Percentiles rank a stretch among this genome's conserved stretches.
Conservation (phyloP, 2,888 invertebrate species). For the Perithous albicinctus region DNA sequence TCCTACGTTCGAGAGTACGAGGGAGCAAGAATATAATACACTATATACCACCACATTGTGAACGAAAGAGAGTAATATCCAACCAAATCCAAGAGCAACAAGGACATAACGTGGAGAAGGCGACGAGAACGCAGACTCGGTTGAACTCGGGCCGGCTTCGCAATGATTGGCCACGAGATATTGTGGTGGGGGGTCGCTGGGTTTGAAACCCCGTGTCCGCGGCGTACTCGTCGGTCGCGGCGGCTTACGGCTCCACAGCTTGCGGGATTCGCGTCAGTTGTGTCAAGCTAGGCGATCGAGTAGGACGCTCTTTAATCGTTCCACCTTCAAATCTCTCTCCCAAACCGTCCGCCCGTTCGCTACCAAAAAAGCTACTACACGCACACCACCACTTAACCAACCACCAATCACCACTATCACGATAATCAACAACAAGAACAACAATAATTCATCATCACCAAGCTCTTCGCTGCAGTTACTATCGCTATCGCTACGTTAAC, state of each 20-base stretch:
- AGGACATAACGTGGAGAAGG: conserved; percentile 22
- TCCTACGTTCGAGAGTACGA: conserved; percentile 46
- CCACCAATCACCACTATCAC: conserved; percentile 13
- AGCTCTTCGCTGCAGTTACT: conserved; percentile 44
- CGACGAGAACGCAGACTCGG: conserved; percentile 70
- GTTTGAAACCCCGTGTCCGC: conserved; percentile 80
- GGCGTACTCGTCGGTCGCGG: conserved; percentile 66
- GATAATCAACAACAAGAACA: not conserved
- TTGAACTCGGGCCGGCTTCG: conserved; percentile 70
- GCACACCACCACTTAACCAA: conserved; percentile 71
- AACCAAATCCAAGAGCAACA: conserved; percentile 39
- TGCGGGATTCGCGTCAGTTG: conserved; percentile 81
- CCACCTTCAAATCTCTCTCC: conserved; percentile 81
- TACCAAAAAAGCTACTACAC: conserved; percentile 71
- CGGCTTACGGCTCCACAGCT: conserved; percentile 73
- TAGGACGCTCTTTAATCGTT: conserved; percentile 84
- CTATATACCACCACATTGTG: conserved; percentile 5
- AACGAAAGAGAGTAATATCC: conserved; percentile 30
- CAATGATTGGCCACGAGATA: conserved; percentile 76
- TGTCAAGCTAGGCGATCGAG: conserved; percentile 85
- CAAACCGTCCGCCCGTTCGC: conserved; percentile 74
- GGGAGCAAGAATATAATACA: conserved; percentile 14
- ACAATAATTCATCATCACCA: conserved; percentile 11
- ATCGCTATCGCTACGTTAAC: conserved; percentile 56
- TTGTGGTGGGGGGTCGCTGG: conserved; percentile 70